Conservation (phyloP, 2,113 vertebrate species). For the Corythoichthys haematopterus region DNA sequence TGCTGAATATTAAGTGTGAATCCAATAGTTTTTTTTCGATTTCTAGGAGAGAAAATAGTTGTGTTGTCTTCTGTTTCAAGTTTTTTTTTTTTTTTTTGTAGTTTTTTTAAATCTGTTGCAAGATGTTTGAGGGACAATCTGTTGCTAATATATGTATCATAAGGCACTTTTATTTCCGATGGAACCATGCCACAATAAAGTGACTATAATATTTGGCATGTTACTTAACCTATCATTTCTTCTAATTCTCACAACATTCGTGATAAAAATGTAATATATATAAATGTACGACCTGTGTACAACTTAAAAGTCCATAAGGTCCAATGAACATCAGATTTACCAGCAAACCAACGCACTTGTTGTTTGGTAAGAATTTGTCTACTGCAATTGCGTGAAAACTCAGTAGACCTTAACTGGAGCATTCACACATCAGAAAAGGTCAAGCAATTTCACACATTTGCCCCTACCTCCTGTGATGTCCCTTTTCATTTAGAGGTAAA, state of each 20-base stretch:
- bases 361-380: neutral
- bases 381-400: neutral
- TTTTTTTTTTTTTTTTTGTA: no score
- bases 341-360: neutral
- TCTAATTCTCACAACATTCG: neutral
- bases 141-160: no score
- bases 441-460: conserved; percentile 5
- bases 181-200: neutral
- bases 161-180: neutral
- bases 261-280: neutral
- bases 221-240: neutral
- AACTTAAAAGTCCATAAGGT: neutral
- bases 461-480: neutral
- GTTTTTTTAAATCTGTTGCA: no score
- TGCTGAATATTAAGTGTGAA: no score
- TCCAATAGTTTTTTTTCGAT: no score
- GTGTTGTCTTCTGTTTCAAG: no score
- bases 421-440: conserved; percentile 5
- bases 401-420: neutral
- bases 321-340: neutral
- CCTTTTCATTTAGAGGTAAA: neutral
- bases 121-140: no score
- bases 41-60: no score
- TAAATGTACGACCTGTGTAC: neutral
- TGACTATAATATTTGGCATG: neutral